Conservation (phyloP, 2,113 vertebrate species). For the Anguilla japonica region DNA sequence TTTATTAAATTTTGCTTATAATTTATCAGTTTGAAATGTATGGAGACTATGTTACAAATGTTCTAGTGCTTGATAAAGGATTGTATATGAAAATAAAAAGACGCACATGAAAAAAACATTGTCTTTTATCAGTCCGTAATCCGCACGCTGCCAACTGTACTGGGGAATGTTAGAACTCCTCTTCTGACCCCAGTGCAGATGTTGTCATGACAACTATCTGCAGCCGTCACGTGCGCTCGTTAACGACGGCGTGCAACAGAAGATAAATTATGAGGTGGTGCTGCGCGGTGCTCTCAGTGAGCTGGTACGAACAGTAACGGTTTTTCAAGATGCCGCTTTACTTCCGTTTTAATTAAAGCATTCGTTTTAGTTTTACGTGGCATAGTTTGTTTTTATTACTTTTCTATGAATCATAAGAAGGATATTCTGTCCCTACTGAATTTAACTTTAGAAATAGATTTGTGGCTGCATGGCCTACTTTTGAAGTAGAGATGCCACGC, state of each 20-base stretch:
- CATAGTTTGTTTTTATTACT: not conserved
- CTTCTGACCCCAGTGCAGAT: not conserved
- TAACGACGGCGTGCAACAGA: not conserved
- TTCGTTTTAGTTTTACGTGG: not conserved
- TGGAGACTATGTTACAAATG: not conserved
- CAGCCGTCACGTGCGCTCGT: not conserved
- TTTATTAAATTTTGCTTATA: too few relatives aligned
- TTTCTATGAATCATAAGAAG: too few relatives aligned
- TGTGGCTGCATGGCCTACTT: too few relatives aligned
- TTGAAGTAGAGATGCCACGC: too few relatives aligned
- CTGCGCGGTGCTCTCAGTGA: not conserved
- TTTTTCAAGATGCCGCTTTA: not conserved
- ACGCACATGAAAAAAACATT: not conserved
- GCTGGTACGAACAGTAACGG: not conserved
- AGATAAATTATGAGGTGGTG: not conserved
- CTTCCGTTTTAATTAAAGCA: not conserved
- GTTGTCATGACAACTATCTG: slow-evolving; percentile 19
- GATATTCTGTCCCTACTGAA: too few relatives aligned
- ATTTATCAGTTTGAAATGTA: too few relatives aligned
- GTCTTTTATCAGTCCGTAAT: too few relatives aligned
- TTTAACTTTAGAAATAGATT: too few relatives aligned
- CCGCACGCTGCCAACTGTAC: not conserved
- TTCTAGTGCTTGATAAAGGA: not conserved
- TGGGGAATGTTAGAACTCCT: not conserved
- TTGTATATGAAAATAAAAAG: not conserved